These are phyloP conservation scores for Pomatostomus ruficeps DNA, from an alignment of 2,113 vertebrate species.

Conservation along the genomic window DNA sequence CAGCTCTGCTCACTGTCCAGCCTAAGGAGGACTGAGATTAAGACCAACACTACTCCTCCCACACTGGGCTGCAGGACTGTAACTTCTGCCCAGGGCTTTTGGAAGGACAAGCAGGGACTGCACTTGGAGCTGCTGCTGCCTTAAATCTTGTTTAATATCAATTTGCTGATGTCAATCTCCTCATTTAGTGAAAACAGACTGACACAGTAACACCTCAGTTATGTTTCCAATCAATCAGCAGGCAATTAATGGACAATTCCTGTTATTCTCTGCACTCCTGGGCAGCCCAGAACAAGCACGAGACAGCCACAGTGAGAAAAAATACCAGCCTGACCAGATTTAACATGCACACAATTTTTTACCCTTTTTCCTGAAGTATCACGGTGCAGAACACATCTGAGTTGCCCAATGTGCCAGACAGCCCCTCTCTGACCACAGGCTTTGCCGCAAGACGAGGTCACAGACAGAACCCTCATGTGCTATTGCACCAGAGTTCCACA, in stretches of 20 bases:
- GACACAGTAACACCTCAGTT: background rate
- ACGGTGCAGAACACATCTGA: background rate
- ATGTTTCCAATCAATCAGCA: background rate
- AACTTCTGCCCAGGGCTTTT: background rate
- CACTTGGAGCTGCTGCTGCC: background rate
- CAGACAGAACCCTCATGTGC: background rate
- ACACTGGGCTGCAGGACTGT: background rate
- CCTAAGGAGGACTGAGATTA: background rate
- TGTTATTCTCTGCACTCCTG: background rate
- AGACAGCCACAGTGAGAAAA: background rate
- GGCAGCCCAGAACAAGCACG: background rate
- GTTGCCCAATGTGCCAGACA: background rate
- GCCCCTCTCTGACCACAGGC: background rate
- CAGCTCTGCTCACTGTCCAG: background rate
- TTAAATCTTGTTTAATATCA: background rate
- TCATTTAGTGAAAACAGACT: background rate
- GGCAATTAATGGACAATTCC: background rate
- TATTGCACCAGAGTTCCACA: background rate
- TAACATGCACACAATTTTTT: background rate
- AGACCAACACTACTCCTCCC: background rate
- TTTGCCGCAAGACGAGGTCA: background rate
- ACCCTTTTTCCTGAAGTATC: background rate
- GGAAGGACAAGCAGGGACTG: background rate
- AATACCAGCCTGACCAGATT: background rate
- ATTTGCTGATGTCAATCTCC: background rate